phyloP scores from a whole-genome alignment of 2,888 invertebrate genomes.

The Hartigia nigra region DNA sequence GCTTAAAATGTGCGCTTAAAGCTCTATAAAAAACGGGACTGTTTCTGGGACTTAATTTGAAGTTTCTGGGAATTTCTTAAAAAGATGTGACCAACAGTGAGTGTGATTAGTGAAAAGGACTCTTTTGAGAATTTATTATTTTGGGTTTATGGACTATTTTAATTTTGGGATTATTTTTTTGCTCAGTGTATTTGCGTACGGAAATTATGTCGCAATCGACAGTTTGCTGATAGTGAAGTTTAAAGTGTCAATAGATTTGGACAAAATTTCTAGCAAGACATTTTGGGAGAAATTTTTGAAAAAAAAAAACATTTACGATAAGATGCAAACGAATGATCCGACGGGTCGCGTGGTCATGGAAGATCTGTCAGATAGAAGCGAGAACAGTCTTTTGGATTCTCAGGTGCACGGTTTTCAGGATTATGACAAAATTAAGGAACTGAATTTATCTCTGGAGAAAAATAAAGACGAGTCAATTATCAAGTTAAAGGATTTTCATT shows the following conservation, averaged over 20 bases:
- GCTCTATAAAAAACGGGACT: neutral
- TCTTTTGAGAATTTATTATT: neutral
- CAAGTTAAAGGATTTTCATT: constrained; percentile 41
- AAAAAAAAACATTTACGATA: constrained; percentile 4
- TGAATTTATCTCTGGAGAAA: constrained; percentile 46
- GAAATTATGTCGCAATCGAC: neutral
- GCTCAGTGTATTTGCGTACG: too few relatives aligned
- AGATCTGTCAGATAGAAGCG: constrained; percentile 49
- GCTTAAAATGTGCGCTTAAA: neutral
- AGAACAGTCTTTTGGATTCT: constrained; percentile 51
- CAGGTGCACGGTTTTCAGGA: constrained; percentile 51
- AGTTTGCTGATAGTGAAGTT: neutral
- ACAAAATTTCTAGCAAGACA: neutral
- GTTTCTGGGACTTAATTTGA: neutral
- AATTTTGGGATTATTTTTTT: neutral
- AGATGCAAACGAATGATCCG: constrained; percentile 50
- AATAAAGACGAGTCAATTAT: constrained; percentile 28
- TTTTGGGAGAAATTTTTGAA: neutral
- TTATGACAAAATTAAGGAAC: constrained; percentile 48
- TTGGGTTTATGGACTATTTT: neutral
- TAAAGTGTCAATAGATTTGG: neutral
- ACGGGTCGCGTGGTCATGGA: constrained; percentile 38
- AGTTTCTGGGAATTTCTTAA: neutral
- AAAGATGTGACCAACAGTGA: neutral
- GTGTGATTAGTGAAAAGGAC: neutral